Percentiles rank a stretch among this genome's conserved stretches.
Conservation (phyloP, 2,113 vertebrate species). For the Tyto alba region DNA sequence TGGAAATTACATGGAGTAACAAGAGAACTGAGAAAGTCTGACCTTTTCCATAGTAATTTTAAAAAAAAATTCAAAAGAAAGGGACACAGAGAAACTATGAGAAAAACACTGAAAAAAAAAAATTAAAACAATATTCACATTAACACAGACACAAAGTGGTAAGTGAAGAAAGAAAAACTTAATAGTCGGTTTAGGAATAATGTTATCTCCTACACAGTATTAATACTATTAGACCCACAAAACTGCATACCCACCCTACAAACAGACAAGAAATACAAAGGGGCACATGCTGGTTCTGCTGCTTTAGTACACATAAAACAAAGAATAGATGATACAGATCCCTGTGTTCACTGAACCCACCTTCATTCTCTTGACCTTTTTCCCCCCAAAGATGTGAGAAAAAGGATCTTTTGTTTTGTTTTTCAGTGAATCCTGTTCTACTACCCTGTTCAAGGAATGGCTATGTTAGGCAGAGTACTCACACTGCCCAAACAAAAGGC, state of each 20-base stretch:
- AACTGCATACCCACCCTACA: not conserved
- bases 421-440: not conserved
- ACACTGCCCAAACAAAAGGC: not conserved
- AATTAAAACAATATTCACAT: not conserved
- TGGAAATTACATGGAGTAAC: conserved; percentile 6
- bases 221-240: not conserved
- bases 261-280: not conserved
- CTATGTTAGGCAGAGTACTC: not conserved
- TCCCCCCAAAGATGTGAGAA: not conserved
- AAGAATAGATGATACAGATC: not conserved
- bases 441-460: not conserved
- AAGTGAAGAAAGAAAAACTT: not conserved
- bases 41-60: not conserved
- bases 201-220: not conserved
- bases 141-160: not conserved
- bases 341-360: rapidly evolving
- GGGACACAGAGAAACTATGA: not conserved
- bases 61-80: not conserved
- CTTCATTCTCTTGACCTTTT: not conserved
- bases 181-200: not conserved
- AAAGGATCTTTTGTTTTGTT: not conserved
- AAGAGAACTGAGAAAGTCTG: not conserved
- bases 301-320: not conserved
- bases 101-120: not conserved
- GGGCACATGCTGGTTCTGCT: not conserved